phyloP scores from a whole-genome alignment of 2,888 invertebrate species.

The Pachycephus smyrnensis region DNA sequence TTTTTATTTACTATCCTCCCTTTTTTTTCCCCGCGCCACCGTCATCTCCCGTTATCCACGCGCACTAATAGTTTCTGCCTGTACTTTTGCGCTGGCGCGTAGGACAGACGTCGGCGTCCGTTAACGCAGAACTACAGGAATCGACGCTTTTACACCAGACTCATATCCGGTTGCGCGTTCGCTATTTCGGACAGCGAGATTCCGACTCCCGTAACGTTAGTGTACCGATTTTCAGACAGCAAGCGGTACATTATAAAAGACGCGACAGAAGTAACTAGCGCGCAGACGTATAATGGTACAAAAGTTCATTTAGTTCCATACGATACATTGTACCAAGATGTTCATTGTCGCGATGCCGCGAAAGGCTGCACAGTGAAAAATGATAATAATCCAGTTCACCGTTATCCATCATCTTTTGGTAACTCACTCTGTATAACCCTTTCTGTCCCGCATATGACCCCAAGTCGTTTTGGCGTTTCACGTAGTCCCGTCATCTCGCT shows the following conservation, averaged over 20 bases:
- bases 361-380: neutral
- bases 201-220: neutral
- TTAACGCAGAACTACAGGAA: neutral
- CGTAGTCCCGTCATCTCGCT: neutral
- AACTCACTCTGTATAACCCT: neutral
- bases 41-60: neutral
- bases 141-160: neutral
- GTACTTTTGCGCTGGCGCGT: neutral
- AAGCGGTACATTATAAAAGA: neutral
- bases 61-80: neutral
- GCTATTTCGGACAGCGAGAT: neutral
- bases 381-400: neutral
- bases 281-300: neutral
- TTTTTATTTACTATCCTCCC: slow-evolving; percentile 13
- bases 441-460: neutral
- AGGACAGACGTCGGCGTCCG: neutral
- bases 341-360: no score
- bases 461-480: neutral
- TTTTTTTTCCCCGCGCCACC: neutral
- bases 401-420: neutral
- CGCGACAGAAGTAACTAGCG: neutral
- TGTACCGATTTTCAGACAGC: neutral
- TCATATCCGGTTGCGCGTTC: neutral
- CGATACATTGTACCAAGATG: neutral
- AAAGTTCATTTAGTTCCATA: neutral